Conservation (phyloP, 1,140 invertebrate genomes). For the Gerris buenoi region DNA sequence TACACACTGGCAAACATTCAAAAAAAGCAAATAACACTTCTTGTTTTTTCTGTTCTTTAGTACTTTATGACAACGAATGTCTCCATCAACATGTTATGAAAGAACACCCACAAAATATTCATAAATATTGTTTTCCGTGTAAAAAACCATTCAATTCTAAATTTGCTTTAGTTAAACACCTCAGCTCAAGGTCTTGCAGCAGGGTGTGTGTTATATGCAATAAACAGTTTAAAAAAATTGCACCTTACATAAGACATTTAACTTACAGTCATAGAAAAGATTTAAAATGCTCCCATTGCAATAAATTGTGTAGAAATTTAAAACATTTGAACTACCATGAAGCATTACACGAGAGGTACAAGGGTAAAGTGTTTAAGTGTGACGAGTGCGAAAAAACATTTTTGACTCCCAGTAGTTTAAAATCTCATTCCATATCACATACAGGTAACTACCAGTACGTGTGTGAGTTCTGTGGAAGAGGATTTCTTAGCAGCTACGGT, state of each 20-base stretch:
- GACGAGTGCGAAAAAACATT: slow-evolving; percentile 2
- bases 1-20: not conserved
- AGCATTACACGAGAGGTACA: not conserved
- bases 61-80: not conserved
- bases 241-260: not conserved
- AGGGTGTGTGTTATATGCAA: not conserved
- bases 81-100: not conserved
- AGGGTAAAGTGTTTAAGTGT: not conserved
- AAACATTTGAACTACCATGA: slow-evolving; percentile 2
- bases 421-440: slow-evolving; percentile 31
- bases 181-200: not conserved
- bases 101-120: not conserved
- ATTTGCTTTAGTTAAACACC: not conserved
- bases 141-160: not conserved
- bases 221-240: not conserved
- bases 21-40: not conserved
- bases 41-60: not conserved
- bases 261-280: not conserved
- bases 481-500: slow-evolving; percentile 18
- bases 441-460: slow-evolving; percentile 30
- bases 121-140: not conserved
- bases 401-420: not conserved
- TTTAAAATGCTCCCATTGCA: not conserved
- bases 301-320: not conserved
- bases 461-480: slow-evolving; percentile 25